These are phyloP conservation scores for Cheilosia variabilis DNA, from an alignment of 2,888 invertebrate species.

Conservation along the genomic window DNA sequence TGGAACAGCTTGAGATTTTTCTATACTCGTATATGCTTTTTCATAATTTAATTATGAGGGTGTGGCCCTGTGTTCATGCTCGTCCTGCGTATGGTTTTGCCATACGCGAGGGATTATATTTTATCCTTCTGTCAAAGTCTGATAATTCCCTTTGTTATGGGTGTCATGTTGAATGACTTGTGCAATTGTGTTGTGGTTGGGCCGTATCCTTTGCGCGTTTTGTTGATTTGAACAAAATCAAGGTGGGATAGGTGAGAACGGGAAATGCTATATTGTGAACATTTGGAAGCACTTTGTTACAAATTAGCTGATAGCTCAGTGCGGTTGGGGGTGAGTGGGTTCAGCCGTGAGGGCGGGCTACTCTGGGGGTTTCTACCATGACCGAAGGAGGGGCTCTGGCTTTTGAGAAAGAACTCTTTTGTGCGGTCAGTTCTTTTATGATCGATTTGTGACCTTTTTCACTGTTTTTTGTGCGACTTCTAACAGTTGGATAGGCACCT, in stretches of 20 bases:
- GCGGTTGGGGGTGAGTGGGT: too few species aligned
- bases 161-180: constrained; percentile 63
- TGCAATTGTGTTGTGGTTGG: constrained; percentile 46
- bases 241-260: background rate
- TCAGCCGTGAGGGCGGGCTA: too few species aligned
- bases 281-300: too few species aligned
- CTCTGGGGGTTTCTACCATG: too few species aligned
- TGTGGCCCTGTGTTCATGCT: constrained; percentile 58
- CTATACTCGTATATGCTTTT: constrained; percentile 30
- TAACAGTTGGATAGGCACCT: too few species aligned
- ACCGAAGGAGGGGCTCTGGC: too few species aligned
- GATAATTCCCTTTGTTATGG: constrained; percentile 65
- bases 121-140: constrained; percentile 70
- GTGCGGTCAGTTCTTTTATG: too few species aligned
- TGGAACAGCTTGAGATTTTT: constrained; percentile 74
- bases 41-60: constrained; percentile 76
- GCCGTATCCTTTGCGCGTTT: constrained; percentile 10
- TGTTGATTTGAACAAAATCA: constrained; percentile 28
- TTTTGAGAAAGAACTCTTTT: too few species aligned
- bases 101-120: constrained; percentile 60
- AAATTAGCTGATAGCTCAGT: too few species aligned
- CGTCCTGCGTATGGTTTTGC: constrained; percentile 43
- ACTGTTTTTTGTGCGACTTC: too few species aligned
- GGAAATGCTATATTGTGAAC: background rate
- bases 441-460: too few species aligned